A percentile compares a stretch with the other conserved stretches of the same genome.
Evolutionary conservation across 2,888 invertebrate genomes (phyloP).

Genomic region (Stictocephala bisonia): DNA sequence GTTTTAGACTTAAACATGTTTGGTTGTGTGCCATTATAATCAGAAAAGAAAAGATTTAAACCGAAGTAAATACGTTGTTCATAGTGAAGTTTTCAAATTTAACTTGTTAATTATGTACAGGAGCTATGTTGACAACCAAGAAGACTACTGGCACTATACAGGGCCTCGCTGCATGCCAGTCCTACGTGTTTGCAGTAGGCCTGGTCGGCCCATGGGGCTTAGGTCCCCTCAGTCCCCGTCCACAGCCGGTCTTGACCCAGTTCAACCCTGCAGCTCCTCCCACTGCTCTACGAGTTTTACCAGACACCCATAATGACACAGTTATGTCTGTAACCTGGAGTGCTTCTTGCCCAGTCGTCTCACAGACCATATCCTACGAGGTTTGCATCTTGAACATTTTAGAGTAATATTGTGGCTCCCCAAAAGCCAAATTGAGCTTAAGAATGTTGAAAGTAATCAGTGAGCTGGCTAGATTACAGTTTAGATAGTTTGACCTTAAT

Average conservation of each 20-base stretch:
- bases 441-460: too few species aligned
- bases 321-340: constrained; percentile 76
- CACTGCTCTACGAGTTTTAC: constrained; percentile 70
- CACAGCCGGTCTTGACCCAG: constrained; percentile 70
- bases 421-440: too few species aligned
- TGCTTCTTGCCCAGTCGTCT: constrained; percentile 73
- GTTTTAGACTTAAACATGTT: too few species aligned
- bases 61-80: too few species aligned
- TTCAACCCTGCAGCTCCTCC: constrained; percentile 76
- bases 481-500: too few species aligned
- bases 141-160: constrained; percentile 70
- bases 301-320: constrained; percentile 51
- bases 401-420: too few species aligned
- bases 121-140: constrained; percentile 66
- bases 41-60: too few species aligned
- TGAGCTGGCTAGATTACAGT: too few species aligned
- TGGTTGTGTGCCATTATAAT: constrained; percentile 36
- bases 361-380: constrained; percentile 69
- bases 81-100: constrained; percentile 46
- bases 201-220: constrained; percentile 72
- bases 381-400: constrained; percentile 66
- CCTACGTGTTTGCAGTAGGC: constrained; percentile 78
- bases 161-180: constrained; percentile 78
- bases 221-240: constrained; percentile 71
- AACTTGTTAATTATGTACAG: constrained; percentile 62